phyloP scores from a whole-genome alignment of 2,113 vertebrate genomes.

The Mesocricetus auratus region DNA sequence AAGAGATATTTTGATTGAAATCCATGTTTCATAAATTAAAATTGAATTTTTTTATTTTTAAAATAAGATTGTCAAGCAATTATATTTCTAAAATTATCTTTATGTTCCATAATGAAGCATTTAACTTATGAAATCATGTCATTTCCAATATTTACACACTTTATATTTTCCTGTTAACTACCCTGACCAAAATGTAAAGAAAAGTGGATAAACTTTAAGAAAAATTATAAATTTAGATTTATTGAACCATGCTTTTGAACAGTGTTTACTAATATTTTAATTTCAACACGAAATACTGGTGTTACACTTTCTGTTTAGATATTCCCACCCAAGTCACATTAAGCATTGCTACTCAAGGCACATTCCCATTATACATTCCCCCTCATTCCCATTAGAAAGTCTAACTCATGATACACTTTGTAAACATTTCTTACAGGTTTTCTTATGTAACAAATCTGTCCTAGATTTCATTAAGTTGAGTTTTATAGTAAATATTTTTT shows the following conservation, averaged over 20 bases:
- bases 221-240: not conserved
- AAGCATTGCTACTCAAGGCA: not conserved
- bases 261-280: conserved; percentile 21
- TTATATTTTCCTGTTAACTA: not conserved
- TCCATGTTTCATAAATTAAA: not conserved
- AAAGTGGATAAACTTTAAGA: not conserved
- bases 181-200: not conserved
- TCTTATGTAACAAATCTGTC: not conserved
- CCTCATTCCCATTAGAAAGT: not conserved
- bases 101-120: not conserved
- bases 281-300: not conserved
- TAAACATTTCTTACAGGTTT: not conserved
- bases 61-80: not conserved
- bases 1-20: not conserved
- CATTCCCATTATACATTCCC: not conserved
- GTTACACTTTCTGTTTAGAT: not conserved
- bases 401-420: not conserved
- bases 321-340: not conserved
- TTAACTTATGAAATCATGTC: not conserved
- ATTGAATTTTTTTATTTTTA: not conserved
- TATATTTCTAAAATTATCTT: not conserved
- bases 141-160: not conserved
- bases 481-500: conserved; percentile 20
- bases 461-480: not conserved
- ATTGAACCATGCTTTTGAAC: not conserved